These are phyloP conservation scores for Apis dorsata DNA, from an alignment of 1,140 invertebrate genomes.

Conservation along the genomic window DNA sequence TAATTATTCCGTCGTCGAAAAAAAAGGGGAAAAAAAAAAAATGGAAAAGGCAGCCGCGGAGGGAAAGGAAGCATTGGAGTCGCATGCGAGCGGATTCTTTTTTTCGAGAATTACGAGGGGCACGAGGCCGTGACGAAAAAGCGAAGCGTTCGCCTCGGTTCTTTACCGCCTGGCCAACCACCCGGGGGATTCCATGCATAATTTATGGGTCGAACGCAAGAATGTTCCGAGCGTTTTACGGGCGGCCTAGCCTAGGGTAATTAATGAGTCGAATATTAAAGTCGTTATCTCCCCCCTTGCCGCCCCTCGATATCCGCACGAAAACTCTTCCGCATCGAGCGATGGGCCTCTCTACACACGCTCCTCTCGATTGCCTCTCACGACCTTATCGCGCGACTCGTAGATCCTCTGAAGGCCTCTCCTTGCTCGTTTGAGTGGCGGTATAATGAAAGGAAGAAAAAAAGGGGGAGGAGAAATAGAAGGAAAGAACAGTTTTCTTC, in stretches of 20 bases:
- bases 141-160: constrained; percentile 13
- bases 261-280: constrained; percentile 69
- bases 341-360: not conserved
- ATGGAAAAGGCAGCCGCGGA: not conserved
- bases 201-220: constrained; percentile 51
- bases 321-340: constrained; percentile 16
- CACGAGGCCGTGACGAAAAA: constrained; percentile 30
- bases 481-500: not conserved
- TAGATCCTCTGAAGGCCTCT: not conserved
- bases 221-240: constrained; percentile 38
- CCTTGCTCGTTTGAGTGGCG: not conserved
- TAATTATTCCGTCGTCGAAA: not conserved
- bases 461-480: not conserved
- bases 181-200: constrained; percentile 41
- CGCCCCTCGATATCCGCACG: constrained; percentile 25
- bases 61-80: not conserved
- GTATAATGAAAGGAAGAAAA: not conserved
- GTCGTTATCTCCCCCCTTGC: constrained; percentile 41
- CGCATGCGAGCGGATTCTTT: not conserved
- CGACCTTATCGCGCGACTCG: constrained; percentile 20
- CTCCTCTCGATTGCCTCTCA: not conserved
- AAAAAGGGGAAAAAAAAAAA: not conserved
- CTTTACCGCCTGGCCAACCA: constrained; percentile 39
- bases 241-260: constrained; percentile 46
- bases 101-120: constrained; percentile 12